Evolutionary conservation across 1,140 invertebrate species (phyloP).

Genomic region (Drosophila azteca): DNA sequence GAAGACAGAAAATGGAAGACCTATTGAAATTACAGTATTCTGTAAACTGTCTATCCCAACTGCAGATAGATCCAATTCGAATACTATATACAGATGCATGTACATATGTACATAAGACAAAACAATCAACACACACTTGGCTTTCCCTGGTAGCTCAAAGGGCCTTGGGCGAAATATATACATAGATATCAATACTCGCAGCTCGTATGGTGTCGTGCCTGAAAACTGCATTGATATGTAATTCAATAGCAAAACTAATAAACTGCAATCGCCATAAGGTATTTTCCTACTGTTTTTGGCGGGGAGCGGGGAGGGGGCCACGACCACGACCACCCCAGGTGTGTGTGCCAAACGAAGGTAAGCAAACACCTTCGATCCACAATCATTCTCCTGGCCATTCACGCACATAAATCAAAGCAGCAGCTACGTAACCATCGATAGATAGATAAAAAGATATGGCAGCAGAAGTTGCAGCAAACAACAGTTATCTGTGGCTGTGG

Average conservation of each 20-base stretch:
- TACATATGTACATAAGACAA: conserved; percentile 40
- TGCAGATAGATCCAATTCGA: conserved; percentile 11
- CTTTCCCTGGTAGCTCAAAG: conserved; percentile 17
- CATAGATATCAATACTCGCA: too few relatives aligned
- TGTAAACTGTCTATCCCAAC: too few relatives aligned
- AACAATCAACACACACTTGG: conserved; percentile 28
- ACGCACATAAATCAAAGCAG: conserved; percentile 73
- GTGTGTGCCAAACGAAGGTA: conserved; percentile 31
- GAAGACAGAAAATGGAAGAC: too few relatives aligned
- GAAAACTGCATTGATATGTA: conserved; percentile 58
- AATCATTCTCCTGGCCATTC: conserved; percentile 21
- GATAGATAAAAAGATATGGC: conserved; percentile 17
- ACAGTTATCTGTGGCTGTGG: conserved; percentile 43
- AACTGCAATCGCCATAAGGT: conserved; percentile 45
- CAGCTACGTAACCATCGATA: conserved; percentile 14
- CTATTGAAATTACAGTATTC: neutral
- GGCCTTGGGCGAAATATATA: conserved; percentile 15
- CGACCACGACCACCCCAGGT: conserved; percentile 51
- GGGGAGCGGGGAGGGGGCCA: neutral
- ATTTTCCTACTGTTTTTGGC: conserved; percentile 27
- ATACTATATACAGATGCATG: too few relatives aligned
- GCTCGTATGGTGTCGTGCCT: conserved; percentile 3
- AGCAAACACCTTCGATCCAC: conserved; percentile 45
- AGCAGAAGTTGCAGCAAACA: conserved; percentile 40
- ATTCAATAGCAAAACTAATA: conserved; percentile 81